Evolutionary conservation across 92 coral and sea anemone genomes (phyloP).

Genomic region (Bergia sp.): DNA sequence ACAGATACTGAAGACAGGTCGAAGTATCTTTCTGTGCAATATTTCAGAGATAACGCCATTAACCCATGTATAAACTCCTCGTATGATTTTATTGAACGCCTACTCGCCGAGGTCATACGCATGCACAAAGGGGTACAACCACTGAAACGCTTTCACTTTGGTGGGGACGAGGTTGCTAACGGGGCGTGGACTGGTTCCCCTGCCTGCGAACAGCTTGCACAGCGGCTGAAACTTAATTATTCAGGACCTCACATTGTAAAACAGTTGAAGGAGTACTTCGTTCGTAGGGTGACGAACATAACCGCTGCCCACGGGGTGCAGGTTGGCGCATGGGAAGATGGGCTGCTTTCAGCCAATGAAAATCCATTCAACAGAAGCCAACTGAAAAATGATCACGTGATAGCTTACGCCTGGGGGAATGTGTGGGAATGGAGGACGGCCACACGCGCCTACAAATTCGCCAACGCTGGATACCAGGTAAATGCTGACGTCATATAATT

Average conservation of each 20-base stretch:
- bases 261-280: conserved; percentile 68
- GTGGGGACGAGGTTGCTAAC: conserved; percentile 88
- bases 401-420: conserved; percentile 73
- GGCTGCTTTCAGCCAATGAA: conserved; percentile 51
- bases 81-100: conserved; percentile 58
- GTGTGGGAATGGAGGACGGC: conserved; percentile 78
- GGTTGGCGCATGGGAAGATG: conserved; percentile 85
- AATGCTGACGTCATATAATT: neutral
- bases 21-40: conserved; percentile 69
- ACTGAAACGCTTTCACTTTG: conserved; percentile 75
- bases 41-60: conserved; percentile 71
- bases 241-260: conserved; percentile 44
- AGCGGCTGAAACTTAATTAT: conserved; percentile 19
- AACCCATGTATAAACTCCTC: conserved; percentile 83
- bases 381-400: conserved; percentile 52
- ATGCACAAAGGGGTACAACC: conserved; percentile 72
- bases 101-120: conserved; percentile 49
- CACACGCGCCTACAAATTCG: conserved; percentile 64
- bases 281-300: conserved; percentile 61
- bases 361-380: conserved; percentile 41
- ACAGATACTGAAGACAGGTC: conserved; percentile 69
- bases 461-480: conserved; percentile 76
- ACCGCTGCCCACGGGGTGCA: conserved; percentile 59
- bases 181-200: conserved; percentile 88
- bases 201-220: conserved; percentile 59